Percentiles rank a stretch among this genome's conserved stretches.
These are phyloP conservation scores for Artibeus jamaicensis DNA, from an alignment of 2,797 vertebrate genomes.

Conservation along the genomic window DNA sequence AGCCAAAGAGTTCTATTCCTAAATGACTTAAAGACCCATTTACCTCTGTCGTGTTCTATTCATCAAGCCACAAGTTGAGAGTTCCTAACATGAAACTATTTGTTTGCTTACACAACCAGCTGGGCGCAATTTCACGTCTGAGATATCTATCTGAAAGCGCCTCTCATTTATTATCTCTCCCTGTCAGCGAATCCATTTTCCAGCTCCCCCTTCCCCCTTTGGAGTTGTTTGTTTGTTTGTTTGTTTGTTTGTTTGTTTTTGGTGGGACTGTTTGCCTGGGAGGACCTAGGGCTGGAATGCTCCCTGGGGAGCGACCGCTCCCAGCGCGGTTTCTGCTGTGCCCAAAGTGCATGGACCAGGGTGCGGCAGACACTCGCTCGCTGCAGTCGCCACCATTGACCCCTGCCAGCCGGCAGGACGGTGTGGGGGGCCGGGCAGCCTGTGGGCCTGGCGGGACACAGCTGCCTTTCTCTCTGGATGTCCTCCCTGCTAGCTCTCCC, in stretches of 20 bases:
- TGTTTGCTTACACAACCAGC: constrained; percentile 98
- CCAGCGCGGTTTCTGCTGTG: background rate
- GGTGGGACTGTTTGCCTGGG: constrained; percentile 57
- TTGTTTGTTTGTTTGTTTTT: constrained; percentile 69
- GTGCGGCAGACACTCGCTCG: background rate
- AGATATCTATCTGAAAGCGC: constrained; percentile 95
- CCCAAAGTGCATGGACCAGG: background rate
- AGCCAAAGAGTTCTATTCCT: constrained; percentile 90
- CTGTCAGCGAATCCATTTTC: constrained; percentile 93
- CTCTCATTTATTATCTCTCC: constrained; percentile 95
- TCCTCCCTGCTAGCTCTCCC: background rate
- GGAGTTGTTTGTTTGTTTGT: constrained; percentile 53
- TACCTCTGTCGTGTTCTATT: constrained; percentile 96
- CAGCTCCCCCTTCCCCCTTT: constrained; percentile 76
- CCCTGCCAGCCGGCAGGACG: background rate
- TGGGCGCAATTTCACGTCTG: constrained; percentile 98
- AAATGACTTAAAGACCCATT: constrained; percentile 97
- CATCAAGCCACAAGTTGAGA: constrained; percentile 94
- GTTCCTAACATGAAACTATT: constrained; percentile 93
- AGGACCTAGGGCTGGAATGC: constrained; percentile 64
- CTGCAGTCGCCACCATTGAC: background rate
- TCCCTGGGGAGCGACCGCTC: constrained; percentile 43
- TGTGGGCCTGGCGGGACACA: background rate
- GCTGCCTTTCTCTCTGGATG: background rate
- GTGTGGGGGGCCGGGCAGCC: background rate